Base-by-base conservation (phyloP, 2,888 invertebrate species). In the Pristionchus mayeri region DNA sequence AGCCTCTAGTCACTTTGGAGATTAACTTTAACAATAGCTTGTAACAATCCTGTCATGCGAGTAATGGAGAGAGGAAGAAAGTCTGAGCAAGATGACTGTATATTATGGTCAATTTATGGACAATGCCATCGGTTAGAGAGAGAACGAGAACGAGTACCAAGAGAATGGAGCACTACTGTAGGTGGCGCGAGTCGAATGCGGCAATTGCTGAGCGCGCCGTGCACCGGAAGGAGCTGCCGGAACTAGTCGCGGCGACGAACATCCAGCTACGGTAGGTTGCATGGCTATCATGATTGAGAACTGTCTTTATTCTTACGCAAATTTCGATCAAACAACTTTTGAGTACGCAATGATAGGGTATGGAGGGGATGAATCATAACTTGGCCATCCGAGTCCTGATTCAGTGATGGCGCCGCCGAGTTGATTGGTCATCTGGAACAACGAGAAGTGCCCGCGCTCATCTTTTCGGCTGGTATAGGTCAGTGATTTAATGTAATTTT, bases 391-490 rank as follows among this genome's bases (percentile, higher is more conserved):
- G 13, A 67, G 40, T 0, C n/a, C 71, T 71, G 71, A 71, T 24
- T 71, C 40, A 71, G 71, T 7, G 24, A 71, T 11, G 40, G 71
- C 1, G 71, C 71, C 2, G 37, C n/a, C 6, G 71, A 71, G 0
- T 44, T 71, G 3, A n/a, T 71, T 27, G n/a, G 9, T 0, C 7
- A 3, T 1, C 40, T 71, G 40, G n/a, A 71, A 3, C 40, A 40
- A n/a, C 21, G 21, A 3, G 6, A 30, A n/a, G 24, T 71, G 3
- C 71, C 71, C 30, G 40, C n/a, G 2, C 40, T 71, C 11, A 71
- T 71, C 13, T 71, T 71, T 1, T 71, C 71, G 21, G 71, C 71
- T 3, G 71, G 71, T 3, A 71, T 71, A 11, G 71, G 71, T 71
- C 4, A 21, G 13, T 13, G 44, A 54, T 54, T 54, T n/a, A n/a